Evolutionary conservation across 2,888 invertebrate species (phyloP).

Genomic region (Rhagophthalmus giganteus): DNA sequence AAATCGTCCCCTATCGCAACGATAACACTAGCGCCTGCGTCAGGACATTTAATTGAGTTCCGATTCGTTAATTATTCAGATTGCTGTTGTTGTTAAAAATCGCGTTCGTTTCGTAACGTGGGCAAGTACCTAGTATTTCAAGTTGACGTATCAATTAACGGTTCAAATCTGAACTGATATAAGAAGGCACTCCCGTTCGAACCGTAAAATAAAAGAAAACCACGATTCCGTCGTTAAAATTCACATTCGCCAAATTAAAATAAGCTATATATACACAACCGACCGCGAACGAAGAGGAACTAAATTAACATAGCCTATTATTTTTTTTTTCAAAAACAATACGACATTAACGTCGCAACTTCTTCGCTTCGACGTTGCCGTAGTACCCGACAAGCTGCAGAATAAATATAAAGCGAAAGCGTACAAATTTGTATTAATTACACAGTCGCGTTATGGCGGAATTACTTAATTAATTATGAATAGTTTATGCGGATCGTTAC

Average conservation of each 20-base stretch:
- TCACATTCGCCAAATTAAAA: slow-evolving; percentile 21
- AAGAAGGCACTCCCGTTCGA: no score
- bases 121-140: background rate
- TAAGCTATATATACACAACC: slow-evolving; percentile 9
- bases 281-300: slow-evolving; percentile 15
- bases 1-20: no score
- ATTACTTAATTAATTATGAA: slow-evolving; percentile 26
- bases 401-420: slow-evolving; percentile 18
- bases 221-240: slow-evolving; percentile 6
- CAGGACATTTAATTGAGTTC: no score
- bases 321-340: slow-evolving; percentile 27
- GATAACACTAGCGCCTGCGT: no score
- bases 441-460: slow-evolving; percentile 10
- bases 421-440: slow-evolving; percentile 29
- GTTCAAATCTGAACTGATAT: background rate
- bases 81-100: no score
- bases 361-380: slow-evolving; percentile 14
- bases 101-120: no score
- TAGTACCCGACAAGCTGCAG: slow-evolving; percentile 13
- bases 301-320: slow-evolving; percentile 24
- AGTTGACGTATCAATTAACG: background rate
- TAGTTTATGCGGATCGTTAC: slow-evolving; percentile 16
- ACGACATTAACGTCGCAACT: slow-evolving; percentile 22
- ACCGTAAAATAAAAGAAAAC: slow-evolving; percentile 1
- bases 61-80: no score